These are phyloP conservation scores for Anolis apletophallus DNA, from an alignment of 2,797 vertebrate species.

Conservation along the genomic window DNA sequence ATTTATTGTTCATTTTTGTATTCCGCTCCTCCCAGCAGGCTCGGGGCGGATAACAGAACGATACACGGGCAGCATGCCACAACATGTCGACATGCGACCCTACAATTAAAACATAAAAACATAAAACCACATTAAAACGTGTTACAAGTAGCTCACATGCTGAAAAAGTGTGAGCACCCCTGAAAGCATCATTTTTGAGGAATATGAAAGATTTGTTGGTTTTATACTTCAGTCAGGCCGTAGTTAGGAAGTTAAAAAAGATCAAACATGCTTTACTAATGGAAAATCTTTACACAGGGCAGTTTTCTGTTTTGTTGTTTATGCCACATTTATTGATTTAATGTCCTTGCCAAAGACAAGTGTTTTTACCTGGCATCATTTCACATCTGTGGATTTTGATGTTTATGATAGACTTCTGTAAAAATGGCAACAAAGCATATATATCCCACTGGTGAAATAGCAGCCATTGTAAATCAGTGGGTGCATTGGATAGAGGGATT, in stretches of 20 bases:
- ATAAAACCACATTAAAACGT: too few relatives aligned
- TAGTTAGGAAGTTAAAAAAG: not conserved
- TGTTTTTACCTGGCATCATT: not conserved
- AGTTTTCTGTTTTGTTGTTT: not conserved
- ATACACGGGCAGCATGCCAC: too few relatives aligned
- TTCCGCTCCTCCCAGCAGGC: too few relatives aligned
- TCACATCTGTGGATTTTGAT: fast-evolving
- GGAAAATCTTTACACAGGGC: fast-evolving
- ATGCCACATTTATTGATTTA: not conserved
- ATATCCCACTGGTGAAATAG: not conserved
- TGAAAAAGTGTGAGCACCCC: too few relatives aligned
- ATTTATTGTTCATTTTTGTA: too few relatives aligned
- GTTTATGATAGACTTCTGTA: fast-evolving
- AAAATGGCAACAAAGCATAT: not conserved
- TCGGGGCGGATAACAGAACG: too few relatives aligned
- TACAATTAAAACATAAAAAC: too few relatives aligned
- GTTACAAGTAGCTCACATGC: too few relatives aligned
- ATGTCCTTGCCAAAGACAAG: not conserved
- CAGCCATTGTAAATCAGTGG: not conserved
- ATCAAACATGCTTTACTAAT: fast-evolving
- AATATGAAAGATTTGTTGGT: not conserved
- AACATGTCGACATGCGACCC: too few relatives aligned
- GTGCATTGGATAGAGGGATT: not conserved
- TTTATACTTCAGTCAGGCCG: not conserved
- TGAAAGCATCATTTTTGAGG: not conserved